Conservation (phyloP, 1,140 invertebrate species). For the Conus betulinus region DNA sequence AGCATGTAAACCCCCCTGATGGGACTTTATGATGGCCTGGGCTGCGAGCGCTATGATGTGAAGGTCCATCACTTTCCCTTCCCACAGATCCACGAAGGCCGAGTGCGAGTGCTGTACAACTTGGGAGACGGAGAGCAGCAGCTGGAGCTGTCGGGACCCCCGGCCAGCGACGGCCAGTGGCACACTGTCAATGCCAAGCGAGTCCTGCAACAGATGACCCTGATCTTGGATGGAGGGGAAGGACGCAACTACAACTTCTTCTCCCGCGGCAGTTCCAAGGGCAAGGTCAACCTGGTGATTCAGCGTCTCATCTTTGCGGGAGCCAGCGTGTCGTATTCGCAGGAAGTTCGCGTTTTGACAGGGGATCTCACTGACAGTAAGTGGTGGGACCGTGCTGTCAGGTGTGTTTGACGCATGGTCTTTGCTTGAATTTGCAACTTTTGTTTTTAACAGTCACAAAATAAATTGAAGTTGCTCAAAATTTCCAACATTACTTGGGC, state of each 20-base stretch:
- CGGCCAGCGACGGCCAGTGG: slow-evolving; percentile 97
- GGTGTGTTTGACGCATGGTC: background rate
- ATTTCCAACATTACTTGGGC: too few relatives aligned
- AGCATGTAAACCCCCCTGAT: too few relatives aligned
- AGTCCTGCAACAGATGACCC: slow-evolving; percentile 93
- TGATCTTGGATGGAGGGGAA: slow-evolving; percentile 96
- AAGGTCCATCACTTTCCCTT: too few relatives aligned
- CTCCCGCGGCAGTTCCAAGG: slow-evolving; percentile 76
- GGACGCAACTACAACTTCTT: slow-evolving; percentile 96
- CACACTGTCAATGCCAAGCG: slow-evolving; percentile 88
- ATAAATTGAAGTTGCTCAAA: too few relatives aligned
- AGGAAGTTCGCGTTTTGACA: slow-evolving; percentile 25
- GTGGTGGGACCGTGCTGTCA: background rate
- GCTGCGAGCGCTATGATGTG: too few relatives aligned
- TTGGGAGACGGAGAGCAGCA: slow-evolving; percentile 90
- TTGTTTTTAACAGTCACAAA: too few relatives aligned
- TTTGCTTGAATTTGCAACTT: too few relatives aligned
- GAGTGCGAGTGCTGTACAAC: slow-evolving; percentile 85
- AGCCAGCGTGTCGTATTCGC: slow-evolving; percentile 32
- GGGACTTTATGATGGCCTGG: too few relatives aligned
- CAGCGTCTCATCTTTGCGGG: slow-evolving; percentile 35
- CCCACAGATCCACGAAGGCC: slow-evolving; percentile 87
- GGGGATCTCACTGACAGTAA: slow-evolving; percentile 30
- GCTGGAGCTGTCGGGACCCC: slow-evolving; percentile 91
- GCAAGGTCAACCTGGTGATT: slow-evolving; percentile 31